These are phyloP conservation scores for Ectemnius lituratus DNA, from an alignment of 2,888 invertebrate species.

Conservation along the genomic window DNA sequence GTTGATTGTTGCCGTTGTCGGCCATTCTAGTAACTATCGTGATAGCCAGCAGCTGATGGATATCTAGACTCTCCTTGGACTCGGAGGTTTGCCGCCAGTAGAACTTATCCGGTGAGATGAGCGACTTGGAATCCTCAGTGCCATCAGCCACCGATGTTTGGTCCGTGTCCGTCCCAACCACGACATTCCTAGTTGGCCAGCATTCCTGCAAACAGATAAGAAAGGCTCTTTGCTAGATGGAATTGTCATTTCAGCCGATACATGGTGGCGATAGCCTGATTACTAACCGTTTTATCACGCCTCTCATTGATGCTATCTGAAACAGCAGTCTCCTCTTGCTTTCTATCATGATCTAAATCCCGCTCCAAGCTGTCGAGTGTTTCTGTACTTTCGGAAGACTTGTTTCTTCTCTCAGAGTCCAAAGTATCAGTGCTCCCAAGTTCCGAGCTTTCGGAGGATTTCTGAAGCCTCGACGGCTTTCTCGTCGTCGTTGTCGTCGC, in stretches of 20 bases:
- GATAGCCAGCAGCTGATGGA: conserved; percentile 72
- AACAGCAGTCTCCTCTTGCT: conserved; percentile 63
- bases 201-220: conserved; percentile 60
- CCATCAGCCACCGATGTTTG: conserved; percentile 64
- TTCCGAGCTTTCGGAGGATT: conserved; percentile 75
- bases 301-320: conserved; percentile 62
- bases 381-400: conserved; percentile 74
- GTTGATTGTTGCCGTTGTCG: conserved; percentile 74
- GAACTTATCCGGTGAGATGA: conserved; percentile 66
- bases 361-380: conserved; percentile 75
- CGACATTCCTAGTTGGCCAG: conserved; percentile 59
- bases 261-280: neutral
- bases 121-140: conserved; percentile 64
- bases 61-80: conserved; percentile 72
- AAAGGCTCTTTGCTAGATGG: neutral
- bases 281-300: conserved; percentile 69
- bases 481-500: too few relatives aligned
- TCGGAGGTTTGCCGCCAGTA: conserved; percentile 73
- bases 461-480: conserved; percentile 69
- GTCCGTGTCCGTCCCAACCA: conserved; percentile 49
- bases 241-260: neutral
- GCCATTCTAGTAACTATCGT: conserved; percentile 72
- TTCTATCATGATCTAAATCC: conserved; percentile 69
- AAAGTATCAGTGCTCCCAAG: conserved; percentile 75
- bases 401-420: conserved; percentile 73